phyloP scores from a whole-genome alignment of 2,797 vertebrate species.

The Paramormyrops hopkinsi region DNA sequence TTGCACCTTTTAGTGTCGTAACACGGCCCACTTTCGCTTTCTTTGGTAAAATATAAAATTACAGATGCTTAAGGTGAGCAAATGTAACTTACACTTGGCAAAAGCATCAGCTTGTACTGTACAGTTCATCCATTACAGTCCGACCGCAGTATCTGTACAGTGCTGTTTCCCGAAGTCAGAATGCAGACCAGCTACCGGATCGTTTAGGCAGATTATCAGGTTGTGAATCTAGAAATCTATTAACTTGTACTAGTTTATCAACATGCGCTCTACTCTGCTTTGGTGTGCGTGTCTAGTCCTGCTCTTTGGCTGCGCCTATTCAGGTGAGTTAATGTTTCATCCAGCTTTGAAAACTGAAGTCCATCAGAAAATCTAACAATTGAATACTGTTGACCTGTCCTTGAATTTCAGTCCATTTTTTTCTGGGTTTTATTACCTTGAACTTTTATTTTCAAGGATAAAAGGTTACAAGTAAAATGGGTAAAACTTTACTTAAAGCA shows the following conservation, averaged over 20 bases:
- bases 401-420: background rate
- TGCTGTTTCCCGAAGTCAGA: background rate
- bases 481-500: background rate
- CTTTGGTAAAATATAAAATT: background rate
- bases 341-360: background rate
- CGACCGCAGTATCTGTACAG: background rate
- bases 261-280: conserved; percentile 35
- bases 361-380: background rate
- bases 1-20: background rate
- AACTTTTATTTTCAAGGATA: background rate
- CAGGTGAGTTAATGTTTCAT: conserved; percentile 30
- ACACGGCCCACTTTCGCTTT: background rate
- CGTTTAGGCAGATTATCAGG: background rate
- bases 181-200: background rate
- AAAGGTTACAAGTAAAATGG: background rate
- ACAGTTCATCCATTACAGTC: background rate
- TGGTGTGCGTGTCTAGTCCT: conserved; percentile 31
- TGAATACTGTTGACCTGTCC: background rate
- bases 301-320: conserved; percentile 29
- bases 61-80: background rate
- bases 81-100: background rate
- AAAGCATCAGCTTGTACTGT: background rate
- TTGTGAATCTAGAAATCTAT: background rate
- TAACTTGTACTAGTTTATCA: background rate
- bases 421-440: background rate